Percentiles rank a stretch among this genome's conserved stretches.
phyloP scores from a whole-genome alignment of 2,797 vertebrate genomes.

The Oophaga sylvatica region DNA sequence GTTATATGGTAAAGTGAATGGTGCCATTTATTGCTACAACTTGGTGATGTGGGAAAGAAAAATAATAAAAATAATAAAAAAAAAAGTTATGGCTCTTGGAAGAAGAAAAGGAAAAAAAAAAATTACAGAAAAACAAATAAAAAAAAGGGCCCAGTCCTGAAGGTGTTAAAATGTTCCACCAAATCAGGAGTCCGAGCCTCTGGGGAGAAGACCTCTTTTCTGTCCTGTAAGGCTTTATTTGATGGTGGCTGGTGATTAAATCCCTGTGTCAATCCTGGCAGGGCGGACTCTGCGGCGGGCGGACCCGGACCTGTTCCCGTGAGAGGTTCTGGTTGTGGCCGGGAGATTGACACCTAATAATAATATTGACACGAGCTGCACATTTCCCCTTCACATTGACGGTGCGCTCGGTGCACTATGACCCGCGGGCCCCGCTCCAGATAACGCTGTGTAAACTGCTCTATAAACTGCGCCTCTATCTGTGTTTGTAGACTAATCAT shows the following conservation, averaged over 20 bases:
- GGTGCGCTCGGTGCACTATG: constrained; percentile 29
- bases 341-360: constrained; percentile 49
- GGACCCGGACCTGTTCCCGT: constrained; percentile 18
- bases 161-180: no score
- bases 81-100: no score
- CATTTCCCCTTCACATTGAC: constrained; percentile 35
- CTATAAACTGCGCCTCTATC: constrained; percentile 54
- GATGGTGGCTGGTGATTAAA: not conserved
- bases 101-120: no score
- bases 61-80: no score
- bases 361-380: constrained; percentile 51
- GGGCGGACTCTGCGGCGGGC: not conserved
- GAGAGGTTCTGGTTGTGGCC: constrained; percentile 23
- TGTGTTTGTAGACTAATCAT: constrained; percentile 59
- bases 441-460: constrained; percentile 52
- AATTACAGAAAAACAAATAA: no score
- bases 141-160: no score
- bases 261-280: not conserved
- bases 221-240: not conserved
- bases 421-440: constrained; percentile 34
- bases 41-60: no score
- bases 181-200: no score
- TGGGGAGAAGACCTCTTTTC: not conserved
- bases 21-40: no score
- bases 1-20: no score